Conservation (phyloP, 2,113 vertebrate genomes). For the Empidonax traillii region DNA sequence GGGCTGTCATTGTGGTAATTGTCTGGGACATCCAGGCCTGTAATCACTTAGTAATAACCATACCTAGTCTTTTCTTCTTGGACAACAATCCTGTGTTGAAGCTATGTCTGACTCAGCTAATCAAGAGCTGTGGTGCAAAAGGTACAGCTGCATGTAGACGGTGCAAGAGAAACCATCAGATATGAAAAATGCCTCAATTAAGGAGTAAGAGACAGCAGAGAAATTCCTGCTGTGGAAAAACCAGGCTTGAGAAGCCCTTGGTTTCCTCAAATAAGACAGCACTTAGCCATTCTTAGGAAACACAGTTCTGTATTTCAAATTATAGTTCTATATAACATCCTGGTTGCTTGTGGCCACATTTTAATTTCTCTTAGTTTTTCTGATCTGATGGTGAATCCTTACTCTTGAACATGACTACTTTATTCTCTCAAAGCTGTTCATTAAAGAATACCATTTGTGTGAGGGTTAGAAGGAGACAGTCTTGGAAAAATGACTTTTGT, state of each 20-base stretch:
- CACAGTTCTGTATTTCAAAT: not conserved
- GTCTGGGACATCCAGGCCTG: not conserved
- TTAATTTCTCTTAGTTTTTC: not conserved
- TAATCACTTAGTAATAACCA: conserved; percentile 19
- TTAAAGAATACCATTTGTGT: not conserved
- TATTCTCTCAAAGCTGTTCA: not conserved
- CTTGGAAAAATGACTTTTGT: not conserved
- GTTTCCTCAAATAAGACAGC: not conserved
- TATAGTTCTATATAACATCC: not conserved
- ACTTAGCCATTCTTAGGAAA: not conserved
- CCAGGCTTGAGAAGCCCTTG: not conserved
- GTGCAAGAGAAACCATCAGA: not conserved
- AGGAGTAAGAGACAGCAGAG: not conserved
- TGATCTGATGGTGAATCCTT: not conserved
- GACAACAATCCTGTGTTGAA: not conserved
- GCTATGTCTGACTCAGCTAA: not conserved
- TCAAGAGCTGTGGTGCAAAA: not conserved
- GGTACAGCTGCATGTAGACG: not conserved
- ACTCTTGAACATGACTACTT: not conserved
- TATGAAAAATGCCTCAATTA: not conserved
- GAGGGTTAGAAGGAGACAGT: not conserved
- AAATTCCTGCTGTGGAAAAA: not conserved
- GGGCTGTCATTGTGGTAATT: conserved; percentile 7
- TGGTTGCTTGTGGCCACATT: not conserved
- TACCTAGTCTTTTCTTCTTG: not conserved